Evolutionary conservation across 2,113 vertebrate species (phyloP).

Genomic region (Xenotilapia leptura): DNA sequence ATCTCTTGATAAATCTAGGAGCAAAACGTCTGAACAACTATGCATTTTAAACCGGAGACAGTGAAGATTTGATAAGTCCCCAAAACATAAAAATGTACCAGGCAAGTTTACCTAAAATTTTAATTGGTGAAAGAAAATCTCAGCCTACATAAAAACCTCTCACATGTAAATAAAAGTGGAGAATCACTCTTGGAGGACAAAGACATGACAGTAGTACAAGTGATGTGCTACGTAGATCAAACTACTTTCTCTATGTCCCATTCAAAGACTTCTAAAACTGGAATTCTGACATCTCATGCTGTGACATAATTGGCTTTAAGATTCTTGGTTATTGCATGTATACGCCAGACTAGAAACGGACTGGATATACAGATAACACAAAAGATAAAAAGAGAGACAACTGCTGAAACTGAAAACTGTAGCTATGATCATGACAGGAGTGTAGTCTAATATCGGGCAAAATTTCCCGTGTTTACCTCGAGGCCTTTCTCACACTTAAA

Average conservation of each 20-base stretch:
- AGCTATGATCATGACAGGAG: not conserved
- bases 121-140: not conserved
- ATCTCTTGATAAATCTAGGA: not conserved
- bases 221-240: not conserved
- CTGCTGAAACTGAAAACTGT: not conserved
- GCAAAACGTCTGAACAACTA: not conserved
- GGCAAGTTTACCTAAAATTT: fast-evolving
- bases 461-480: not conserved
- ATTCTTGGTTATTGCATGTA: not conserved
- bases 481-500: not conserved
- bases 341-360: not conserved
- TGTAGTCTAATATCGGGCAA: not conserved
- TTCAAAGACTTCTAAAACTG: not conserved
- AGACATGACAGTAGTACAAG: not conserved
- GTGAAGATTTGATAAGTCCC: not conserved
- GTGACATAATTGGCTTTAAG: not conserved
- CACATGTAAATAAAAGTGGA: fast-evolving
- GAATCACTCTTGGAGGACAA: not conserved
- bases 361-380: not conserved
- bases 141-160: not conserved
- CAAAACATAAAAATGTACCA: not conserved
- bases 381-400: not conserved
- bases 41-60: not conserved
- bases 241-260: not conserved
- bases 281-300: not conserved